Base-by-base conservation (phyloP, 2,888 invertebrate genomes). In the Sthenelais limicola region DNA sequence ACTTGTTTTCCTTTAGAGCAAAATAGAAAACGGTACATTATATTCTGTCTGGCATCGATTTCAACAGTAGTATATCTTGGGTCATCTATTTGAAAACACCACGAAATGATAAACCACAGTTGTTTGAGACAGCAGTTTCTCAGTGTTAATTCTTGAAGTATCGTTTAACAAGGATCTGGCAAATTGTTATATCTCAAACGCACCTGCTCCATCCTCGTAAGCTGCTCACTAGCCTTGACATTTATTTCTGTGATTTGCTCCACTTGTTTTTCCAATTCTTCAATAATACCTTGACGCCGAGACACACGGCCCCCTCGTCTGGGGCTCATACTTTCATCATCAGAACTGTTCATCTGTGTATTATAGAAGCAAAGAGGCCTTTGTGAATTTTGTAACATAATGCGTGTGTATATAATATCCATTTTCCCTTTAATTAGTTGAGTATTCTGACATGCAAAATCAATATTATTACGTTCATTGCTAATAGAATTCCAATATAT, bases 181-280 rank as follows among this genome's bases (percentile, higher is more conserved):
- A n/a, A n/a, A n/a, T n/a, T n/a, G n/a, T n/a, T n/a, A 43, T 43
- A 43, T 15, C 9, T 43, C 43, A 43, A 9, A 66, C 66, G n/a
- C n/a, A 70, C 70, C 48, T 70, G 52, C 30, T 70, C 70, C n/a
- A 70, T 3, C 24, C 28, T 70, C 38, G 52, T 52, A 15, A 70
- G 52, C 47, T 70, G 52, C 47, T 70, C 54, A 7, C 54, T 70
- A 47, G 54, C 48, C 47, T 54, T 52, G 9, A 32, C 26, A 49
- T 70, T 70, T 3, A 38, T 52, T 12, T 70, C 70, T 24, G 26
- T 26, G 24, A 70, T 38, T 21, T 38, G 32, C 54, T 70, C 48
- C 15, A 30, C 54, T 35, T 70, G 43, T 18, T 56, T 12, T 30
- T 70, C 70, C 5, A 54, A 28, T 33, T 70, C 70, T 15, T 70